Percentiles rank a stretch among this genome's conserved stretches.
Conservation (phyloP, 2,797 vertebrate species). For the Acipenser ruthenus region DNA sequence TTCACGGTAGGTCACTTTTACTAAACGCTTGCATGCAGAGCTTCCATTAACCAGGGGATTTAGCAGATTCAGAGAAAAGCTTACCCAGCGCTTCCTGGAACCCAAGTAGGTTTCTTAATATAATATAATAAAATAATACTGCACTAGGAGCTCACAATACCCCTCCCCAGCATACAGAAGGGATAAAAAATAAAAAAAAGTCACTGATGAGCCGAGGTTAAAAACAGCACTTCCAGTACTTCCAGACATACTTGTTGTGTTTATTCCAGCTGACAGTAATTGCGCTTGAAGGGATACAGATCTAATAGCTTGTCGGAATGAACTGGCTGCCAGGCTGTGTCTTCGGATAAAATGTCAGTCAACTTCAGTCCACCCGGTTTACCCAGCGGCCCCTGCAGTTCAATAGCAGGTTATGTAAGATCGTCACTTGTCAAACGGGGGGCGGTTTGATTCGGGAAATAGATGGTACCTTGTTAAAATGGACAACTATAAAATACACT, state of each 20-base stretch:
- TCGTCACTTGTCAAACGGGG: no score
- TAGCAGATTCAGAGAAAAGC: constrained; percentile 22
- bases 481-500: no score
- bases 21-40: constrained; percentile 16
- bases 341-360: constrained; percentile 40
- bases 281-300: constrained; percentile 46
- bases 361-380: constrained; percentile 3
- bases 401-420: neutral
- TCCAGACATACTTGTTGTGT: constrained; percentile 18
- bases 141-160: constrained; percentile 3
- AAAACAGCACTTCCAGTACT: constrained; percentile 24
- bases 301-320: constrained; percentile 30
- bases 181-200: constrained; percentile 3
- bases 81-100: constrained; percentile 15
- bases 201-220: constrained; percentile 25
- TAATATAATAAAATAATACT: constrained; percentile 10
- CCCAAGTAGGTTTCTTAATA: constrained; percentile 20
- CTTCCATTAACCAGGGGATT: constrained; percentile 29
- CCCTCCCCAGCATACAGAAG: neutral
- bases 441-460: no score
- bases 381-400: neutral
- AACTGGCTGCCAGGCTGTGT: constrained; percentile 24
- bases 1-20: neutral
- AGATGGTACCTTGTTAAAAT: no score
- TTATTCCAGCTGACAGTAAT: constrained; percentile 29